Base-by-base conservation (phyloP, 2,797 vertebrate species). In the Triplophysa bombifrons region DNA sequence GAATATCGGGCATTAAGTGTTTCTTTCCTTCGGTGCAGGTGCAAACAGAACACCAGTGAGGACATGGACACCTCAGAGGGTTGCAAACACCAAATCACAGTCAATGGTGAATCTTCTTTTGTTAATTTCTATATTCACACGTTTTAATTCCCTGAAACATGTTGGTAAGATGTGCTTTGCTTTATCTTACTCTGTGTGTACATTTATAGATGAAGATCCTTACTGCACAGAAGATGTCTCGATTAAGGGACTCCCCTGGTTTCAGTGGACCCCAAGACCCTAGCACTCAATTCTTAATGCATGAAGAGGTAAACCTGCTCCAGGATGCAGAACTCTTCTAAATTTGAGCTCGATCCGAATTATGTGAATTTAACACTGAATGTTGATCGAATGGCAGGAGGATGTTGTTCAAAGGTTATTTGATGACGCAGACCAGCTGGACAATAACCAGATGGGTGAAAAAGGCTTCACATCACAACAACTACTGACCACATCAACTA, bases 371-470 rank as follows among this genome's bases (percentile, higher is more conserved):
- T 74, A 68, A 85, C 48, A 74, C 12, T 50, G 14, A 58, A 30
- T 61, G 20, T 17, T 75, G 53, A 41, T 64, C 81, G 27, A 76
- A 38, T 82, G 53, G 10, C 86, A 94, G 93, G 78, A 91, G 60
- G 73, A 78, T 65, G 81, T 94, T 22, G 92, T 94, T 1, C 93
- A 93, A 85, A 91, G 87, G 65, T 84, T 94, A 74, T 95, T 90
- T 82, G 82, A 86, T 64, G 87, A 94, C 74, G 76, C 85, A 27
- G 92, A 92, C 74, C 79, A 88, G 63, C 89, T 88, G 12, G 88
- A 89, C 0, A 85, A 88, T 55, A 75, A 76, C 70, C 76, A 27
- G 22, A 20, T 71, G 7, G 44, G 80, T 65, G 61, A 84, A 65
- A 50, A 68, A 2, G 53, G 55, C 3, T 7, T 61, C 27, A 51